phyloP scores from a whole-genome alignment of 2,888 invertebrate genomes.

The Xylocampa areola region DNA sequence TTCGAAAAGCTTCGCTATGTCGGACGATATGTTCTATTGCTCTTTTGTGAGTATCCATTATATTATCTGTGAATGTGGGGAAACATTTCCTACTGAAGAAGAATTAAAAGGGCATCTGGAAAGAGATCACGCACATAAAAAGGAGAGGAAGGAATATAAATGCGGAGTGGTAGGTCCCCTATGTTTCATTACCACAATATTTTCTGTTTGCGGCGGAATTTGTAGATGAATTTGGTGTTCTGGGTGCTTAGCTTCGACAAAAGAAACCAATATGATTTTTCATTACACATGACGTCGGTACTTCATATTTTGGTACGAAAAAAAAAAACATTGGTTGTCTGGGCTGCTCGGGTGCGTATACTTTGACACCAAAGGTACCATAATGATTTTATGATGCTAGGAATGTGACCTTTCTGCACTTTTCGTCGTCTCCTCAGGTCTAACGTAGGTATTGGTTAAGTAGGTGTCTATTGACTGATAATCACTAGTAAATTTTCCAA shows the following conservation, averaged over 20 bases:
- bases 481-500: too few species aligned
- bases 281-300: too few species aligned
- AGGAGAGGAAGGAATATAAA: slow-evolving; percentile 69
- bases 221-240: neutral
- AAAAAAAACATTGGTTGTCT: too few species aligned
- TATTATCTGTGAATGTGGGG: slow-evolving; percentile 82
- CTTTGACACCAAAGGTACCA: too few species aligned
- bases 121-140: slow-evolving; percentile 69
- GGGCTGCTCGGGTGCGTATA: too few species aligned
- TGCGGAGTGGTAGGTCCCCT: slow-evolving; percentile 66
- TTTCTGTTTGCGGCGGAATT: neutral
- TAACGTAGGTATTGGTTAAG: too few species aligned
- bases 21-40: slow-evolving; percentile 73
- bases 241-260: neutral
- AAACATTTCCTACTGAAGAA: slow-evolving; percentile 76
- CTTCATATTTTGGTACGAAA: too few species aligned
- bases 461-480: too few species aligned
- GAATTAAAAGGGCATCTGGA: slow-evolving; percentile 72
- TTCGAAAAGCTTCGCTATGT: slow-evolving; percentile 52
- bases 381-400: too few species aligned
- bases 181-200: neutral
- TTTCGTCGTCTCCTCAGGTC: too few species aligned
- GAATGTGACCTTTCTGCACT: too few species aligned
- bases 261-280: too few species aligned
- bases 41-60: slow-evolving; percentile 80